phyloP scores from a whole-genome alignment of 2,888 invertebrate genomes.

The Hypercompe scribonia region DNA sequence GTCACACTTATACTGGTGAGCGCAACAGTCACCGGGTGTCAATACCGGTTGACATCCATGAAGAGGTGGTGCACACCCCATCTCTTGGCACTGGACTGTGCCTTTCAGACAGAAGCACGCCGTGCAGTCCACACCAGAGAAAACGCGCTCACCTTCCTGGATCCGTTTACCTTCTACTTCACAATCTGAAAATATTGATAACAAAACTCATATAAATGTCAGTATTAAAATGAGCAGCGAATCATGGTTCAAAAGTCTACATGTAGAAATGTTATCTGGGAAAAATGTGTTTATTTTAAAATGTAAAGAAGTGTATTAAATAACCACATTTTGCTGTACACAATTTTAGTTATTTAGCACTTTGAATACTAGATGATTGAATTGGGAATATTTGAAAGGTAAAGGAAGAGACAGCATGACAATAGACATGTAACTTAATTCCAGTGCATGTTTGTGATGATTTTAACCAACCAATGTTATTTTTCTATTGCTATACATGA shows the following conservation, averaged over 20 bases:
- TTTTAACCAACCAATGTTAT: too few species aligned
- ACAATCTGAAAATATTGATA: constrained; percentile 86
- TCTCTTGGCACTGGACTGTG: constrained; percentile 90
- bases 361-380: too few species aligned
- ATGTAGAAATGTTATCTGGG: not conserved
- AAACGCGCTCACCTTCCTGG: constrained; percentile 90
- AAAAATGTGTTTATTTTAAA: too few species aligned
- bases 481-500: too few species aligned
- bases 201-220: not conserved
- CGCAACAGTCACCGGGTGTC: constrained; percentile 93
- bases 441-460: too few species aligned
- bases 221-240: not conserved
- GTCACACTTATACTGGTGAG: constrained; percentile 93
- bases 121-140: constrained; percentile 88
- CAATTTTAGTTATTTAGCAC: too few species aligned
- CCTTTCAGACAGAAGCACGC: constrained; percentile 94
- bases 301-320: too few species aligned
- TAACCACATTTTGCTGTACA: too few species aligned
- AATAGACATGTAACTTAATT: too few species aligned
- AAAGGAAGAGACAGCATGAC: too few species aligned
- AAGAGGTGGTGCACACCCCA: constrained; percentile 91
- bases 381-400: too few species aligned
- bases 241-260: not conserved
- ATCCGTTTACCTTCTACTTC: constrained; percentile 87
- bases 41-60: constrained; percentile 92